These are phyloP conservation scores for Caracal caracal DNA, from an alignment of 2,113 vertebrate genomes.

Conservation along the genomic window DNA sequence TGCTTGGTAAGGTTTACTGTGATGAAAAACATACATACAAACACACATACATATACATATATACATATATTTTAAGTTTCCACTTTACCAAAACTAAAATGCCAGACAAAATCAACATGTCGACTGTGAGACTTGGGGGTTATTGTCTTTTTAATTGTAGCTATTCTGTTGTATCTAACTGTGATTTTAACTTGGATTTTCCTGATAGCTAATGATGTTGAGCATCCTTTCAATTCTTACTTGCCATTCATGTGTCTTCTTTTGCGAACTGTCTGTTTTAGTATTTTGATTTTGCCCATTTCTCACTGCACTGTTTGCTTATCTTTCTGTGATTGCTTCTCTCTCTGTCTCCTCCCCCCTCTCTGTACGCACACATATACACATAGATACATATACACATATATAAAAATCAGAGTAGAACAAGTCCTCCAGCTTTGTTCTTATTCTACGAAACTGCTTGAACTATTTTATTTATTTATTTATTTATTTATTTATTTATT, in stretches of 20 bases:
- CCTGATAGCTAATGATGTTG: background rate
- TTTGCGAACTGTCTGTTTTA: background rate
- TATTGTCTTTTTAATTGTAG: background rate
- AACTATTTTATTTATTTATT: background rate
- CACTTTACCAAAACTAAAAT: background rate
- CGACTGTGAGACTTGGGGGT: background rate
- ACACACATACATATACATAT: background rate
- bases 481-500: no score
- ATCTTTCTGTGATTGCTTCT: background rate
- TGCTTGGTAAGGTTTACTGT: background rate
- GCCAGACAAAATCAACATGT: background rate
- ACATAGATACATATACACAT: background rate
- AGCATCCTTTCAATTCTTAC: background rate
- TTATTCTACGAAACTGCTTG: slow-evolving; percentile 15
- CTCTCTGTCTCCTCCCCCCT: no score
- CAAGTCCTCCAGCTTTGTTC: background rate
- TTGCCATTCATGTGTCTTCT: background rate
- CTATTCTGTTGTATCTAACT: background rate
- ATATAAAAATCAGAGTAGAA: background rate
- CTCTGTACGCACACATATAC: background rate
- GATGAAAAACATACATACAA: background rate
- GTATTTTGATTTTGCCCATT: background rate
- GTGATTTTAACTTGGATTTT: background rate
- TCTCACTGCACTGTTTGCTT: background rate
- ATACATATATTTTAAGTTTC: background rate